Evolutionary conservation across 2,797 vertebrate species (phyloP).

Genomic region (Pantherophis vulpinus): DNA sequence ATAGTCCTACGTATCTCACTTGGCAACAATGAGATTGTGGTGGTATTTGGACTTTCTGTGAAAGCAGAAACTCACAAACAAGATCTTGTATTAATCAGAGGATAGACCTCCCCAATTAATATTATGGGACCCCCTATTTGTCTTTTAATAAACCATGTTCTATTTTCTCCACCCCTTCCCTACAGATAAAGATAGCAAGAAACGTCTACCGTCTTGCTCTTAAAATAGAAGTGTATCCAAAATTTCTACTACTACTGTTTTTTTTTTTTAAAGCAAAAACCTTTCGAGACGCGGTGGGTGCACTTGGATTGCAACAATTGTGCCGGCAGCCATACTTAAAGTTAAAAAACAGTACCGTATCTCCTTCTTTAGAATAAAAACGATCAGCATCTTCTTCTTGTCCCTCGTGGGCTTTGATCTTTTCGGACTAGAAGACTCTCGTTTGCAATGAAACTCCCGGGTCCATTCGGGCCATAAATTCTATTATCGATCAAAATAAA

Average conservation of each 20-base stretch:
- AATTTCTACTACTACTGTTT: background rate
- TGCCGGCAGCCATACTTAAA: background rate
- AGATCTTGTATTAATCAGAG: background rate
- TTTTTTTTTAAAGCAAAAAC: background rate
- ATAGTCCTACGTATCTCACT: background rate
- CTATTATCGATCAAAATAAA: too few species aligned
- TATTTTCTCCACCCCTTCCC: background rate
- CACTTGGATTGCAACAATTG: background rate
- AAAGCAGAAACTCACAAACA: background rate
- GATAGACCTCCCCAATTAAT: background rate
- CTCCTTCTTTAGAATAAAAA: background rate
- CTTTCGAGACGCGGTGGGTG: background rate
- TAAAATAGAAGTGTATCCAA: background rate
- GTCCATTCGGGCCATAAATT: background rate
- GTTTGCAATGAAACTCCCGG: background rate
- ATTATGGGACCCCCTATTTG: background rate
- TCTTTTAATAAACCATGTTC: background rate
- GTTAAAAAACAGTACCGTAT: background rate
- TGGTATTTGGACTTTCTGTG: background rate
- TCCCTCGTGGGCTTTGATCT: background rate
- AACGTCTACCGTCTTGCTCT: background rate
- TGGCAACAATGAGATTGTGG: background rate
- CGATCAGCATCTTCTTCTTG: background rate
- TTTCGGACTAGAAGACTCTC: background rate
- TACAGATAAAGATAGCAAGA: background rate